phyloP scores from a whole-genome alignment of 2,113 vertebrate species.

The Blennius ocellaris region DNA sequence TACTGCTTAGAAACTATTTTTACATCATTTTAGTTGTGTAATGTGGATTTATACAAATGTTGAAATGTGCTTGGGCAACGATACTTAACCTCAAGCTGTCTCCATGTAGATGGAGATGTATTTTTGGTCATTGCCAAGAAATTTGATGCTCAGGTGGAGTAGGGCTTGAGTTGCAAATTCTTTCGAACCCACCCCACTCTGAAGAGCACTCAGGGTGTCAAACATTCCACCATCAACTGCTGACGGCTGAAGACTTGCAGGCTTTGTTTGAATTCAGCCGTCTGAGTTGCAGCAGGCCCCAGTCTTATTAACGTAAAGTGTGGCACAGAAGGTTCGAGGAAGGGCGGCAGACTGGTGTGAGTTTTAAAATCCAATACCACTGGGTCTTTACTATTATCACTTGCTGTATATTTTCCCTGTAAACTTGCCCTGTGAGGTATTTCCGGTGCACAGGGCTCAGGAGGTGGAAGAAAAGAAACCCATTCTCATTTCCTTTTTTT shows the following conservation, averaged over 20 bases:
- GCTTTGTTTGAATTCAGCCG: slow-evolving; percentile 42
- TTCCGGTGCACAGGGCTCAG: slow-evolving; percentile 63
- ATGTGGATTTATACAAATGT: too few relatives aligned
- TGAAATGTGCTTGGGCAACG: too few relatives aligned
- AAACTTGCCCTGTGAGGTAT: slow-evolving; percentile 52
- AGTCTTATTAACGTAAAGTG: slow-evolving; percentile 13
- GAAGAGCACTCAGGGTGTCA: not conserved
- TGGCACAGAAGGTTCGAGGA: slow-evolving; percentile 4
- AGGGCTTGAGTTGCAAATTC: not conserved
- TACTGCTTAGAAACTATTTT: too few relatives aligned
- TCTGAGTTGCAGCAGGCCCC: not conserved
- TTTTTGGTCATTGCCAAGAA: not conserved
- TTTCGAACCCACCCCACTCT: not conserved
- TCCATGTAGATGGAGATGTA: too few relatives aligned
- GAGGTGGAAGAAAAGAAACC: slow-evolving; percentile 51
- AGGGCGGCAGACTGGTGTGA: slow-evolving; percentile 37
- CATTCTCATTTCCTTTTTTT: slow-evolving; percentile 41
- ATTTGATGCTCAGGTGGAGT: not conserved
- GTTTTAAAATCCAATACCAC: slow-evolving; percentile 45
- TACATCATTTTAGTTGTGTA: too few relatives aligned
- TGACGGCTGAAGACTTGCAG: slow-evolving; percentile 47
- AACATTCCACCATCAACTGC: slow-evolving; percentile 36
- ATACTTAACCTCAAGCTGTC: not conserved
- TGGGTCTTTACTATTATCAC: slow-evolving; percentile 30
- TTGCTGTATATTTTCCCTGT: slow-evolving; percentile 58